Evolutionary conservation across 35 echinoderm and acorn worm species (phyloP), one percentile per base, ranked within the genome.

Genomic region (Patiria miniata): DNA sequence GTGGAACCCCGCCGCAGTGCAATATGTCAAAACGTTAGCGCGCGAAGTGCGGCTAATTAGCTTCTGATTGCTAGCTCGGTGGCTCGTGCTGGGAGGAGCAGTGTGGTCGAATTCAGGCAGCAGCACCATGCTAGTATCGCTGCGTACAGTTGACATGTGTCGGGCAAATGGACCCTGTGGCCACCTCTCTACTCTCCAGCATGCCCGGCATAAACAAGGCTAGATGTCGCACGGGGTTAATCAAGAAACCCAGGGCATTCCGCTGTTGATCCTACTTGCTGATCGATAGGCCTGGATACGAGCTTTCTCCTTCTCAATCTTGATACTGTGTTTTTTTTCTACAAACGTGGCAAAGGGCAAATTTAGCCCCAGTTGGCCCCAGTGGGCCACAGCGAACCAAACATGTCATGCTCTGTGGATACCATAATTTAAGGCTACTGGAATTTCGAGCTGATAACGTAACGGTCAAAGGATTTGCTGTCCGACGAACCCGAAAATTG

Each of bases 191-290:
- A 30, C 19, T 12, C 65, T 73, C 65, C 65, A 73, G 10, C 34
- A 34, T 73, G 65, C 65, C 57, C 65, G 65, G 29, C 65, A 73
- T 73, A 30, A 73, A 73, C 65, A 73, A 73, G 65, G 65, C 65
- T 73, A 34, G 65, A 34, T 32, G 65, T 73, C 65, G 65, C 42
- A 73, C 28, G 57, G 26, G 65, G 65, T 73, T 73, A 73, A 73
- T 73, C 23, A 36, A 23, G 14, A 73, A 23, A 73, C 65, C 34
- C 65, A 10, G 34, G 65, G 57, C 19, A 60, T 60, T 60, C 57
- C 34, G 2, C 23, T 73, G 65, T 73, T 73, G 65, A 22, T 73
- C 65, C 34, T 30, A 30, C 65, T 32, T 73, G 65, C 65, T 73
- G 65, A 30, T 32, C 65, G 65, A 73, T 73, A 73, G 21, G 29